Base-by-base conservation (phyloP, 2,113 vertebrate genomes). In the Nansenia antarctica region DNA sequence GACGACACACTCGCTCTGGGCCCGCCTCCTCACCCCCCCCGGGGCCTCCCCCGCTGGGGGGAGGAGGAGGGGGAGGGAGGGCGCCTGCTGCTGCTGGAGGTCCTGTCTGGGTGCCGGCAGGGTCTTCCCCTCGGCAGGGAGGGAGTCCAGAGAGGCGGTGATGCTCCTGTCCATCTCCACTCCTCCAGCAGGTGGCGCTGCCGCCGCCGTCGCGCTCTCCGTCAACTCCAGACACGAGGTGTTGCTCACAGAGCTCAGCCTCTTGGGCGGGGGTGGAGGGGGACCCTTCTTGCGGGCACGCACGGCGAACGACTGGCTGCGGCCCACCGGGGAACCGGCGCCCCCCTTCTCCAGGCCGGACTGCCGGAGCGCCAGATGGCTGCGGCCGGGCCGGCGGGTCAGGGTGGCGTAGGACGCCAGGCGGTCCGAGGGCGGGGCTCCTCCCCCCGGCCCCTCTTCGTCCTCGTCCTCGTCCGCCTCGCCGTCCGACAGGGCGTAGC, bases 281-380 rank as follows among this genome's bases (percentile, higher is more conserved):
- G 97, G 96, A 0, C 96, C 96, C 81, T 98, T 98, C 76, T 93
- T 95, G 1, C 95, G 92, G 0, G 95, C 93, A 0, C 96, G 92
- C 24, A 98, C 92, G 0, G 96, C 96, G 0, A 98, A 98, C 0
- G 96, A 98, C 83, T 98, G 96, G 45, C 96, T 99, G 53, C 96
- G 94, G 32, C 96, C 95, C 54, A 98, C 54, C 39, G 39, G n/a
- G n/a, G n/a, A n/a, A n/a, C n/a, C 93, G 0, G 85, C 91, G 57
- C 77, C 52, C 0, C 37, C 18, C 70, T 85, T 87, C 26, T 91
- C 90, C 0, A 86, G 61, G 8, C 79, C 65, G 0, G 70, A 57
- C 47, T 87, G 86, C 63, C n/a, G 3, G 73, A 37, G 69, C 11
- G 54, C 69, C 22, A 82, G 32, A 26, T 88, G 87, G 67, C 85